Evolutionary conservation across 2,888 invertebrate genomes (phyloP), one percentile per base, ranked within the genome.

Genomic region (Calliopum simillimum): DNA sequence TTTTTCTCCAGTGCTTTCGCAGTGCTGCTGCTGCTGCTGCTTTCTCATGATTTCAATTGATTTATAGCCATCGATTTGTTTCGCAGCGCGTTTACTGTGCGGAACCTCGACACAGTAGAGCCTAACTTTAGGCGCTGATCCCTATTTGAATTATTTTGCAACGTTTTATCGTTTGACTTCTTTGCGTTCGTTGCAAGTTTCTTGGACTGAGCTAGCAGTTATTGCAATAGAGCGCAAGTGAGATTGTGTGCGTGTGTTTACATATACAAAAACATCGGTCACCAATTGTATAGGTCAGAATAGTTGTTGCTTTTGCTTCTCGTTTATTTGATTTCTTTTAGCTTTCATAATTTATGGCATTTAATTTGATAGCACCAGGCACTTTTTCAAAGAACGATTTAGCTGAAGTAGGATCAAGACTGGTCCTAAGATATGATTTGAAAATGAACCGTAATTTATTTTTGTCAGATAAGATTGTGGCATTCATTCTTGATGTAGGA

Each of bases 41-140:
- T 51, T 19, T 5, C 8, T 51, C 43, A 19, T 33, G 44, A 44
- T 23, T 55, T 44, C 44, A 49, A 66, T 66, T 66, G 65, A 66
- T 66, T 66, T 66, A 66, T 66, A 19, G 14, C 23, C 44, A 11
- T 66, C 65, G 44, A 55, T 53, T 66, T 66, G 65, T 44, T 66
- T 21, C 65, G 56, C 65, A 55, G 53, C 56, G 65, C 61, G 46
- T 46, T 41, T 41, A 43, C 19, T n/a, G 33, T 58, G 58, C 58
- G 58, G 33, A 58, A 25, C 59, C 59, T 19, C 47, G 13, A n/a
- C 23, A 12, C 44, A 1, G 13, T 61, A 33, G 33, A 33, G 46
- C 61, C 44, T 46, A 16, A 46, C 12, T 46, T 46, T 46, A 46
- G 61, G 44, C 59, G 59, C 59, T 59, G 59, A 59, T 59, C 59